These are phyloP conservation scores for Sphecodes monilicornis DNA, from an alignment of 2,888 invertebrate species.

Conservation along the genomic window DNA sequence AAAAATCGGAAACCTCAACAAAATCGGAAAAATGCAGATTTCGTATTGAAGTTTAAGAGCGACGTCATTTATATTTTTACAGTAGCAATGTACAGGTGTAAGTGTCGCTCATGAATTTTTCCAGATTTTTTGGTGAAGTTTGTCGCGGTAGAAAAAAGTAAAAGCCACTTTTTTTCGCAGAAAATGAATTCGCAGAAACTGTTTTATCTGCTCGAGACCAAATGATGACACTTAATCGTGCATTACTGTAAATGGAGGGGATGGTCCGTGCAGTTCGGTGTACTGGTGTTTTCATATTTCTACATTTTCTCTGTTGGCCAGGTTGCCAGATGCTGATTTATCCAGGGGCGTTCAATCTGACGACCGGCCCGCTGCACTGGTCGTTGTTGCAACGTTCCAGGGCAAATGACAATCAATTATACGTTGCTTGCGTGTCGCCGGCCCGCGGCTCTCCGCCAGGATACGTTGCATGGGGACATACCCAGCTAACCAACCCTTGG, in stretches of 20 bases:
- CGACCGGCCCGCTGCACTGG: constrained; percentile 98
- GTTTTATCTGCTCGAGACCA: neutral
- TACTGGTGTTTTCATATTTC: constrained; percentile 16
- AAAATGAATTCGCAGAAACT: neutral
- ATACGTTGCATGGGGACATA: constrained; percentile 96
- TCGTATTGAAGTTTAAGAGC: no score
- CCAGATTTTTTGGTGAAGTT: neutral
- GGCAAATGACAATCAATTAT: constrained; percentile 96
- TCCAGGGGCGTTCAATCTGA: constrained; percentile 98
- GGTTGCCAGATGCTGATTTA: constrained; percentile 95
- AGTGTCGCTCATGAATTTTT: no score
- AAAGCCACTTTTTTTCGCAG: neutral
- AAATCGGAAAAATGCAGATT: no score
- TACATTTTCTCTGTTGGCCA: constrained; percentile 74
- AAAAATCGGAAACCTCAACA: no score
- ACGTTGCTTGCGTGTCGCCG: constrained; percentile 93
- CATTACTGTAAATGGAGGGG: neutral
- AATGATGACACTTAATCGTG: neutral
- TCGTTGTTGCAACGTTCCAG: constrained; percentile 92
- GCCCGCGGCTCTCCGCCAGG: constrained; percentile 90
- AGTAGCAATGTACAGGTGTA: no score
- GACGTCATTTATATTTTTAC: no score
- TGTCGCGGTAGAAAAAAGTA: neutral
- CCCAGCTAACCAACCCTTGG: constrained; percentile 94
- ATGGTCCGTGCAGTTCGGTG: constrained; percentile 1